phyloP scores from a whole-genome alignment of 1,140 invertebrate species.

The Drosophila nikananu region DNA sequence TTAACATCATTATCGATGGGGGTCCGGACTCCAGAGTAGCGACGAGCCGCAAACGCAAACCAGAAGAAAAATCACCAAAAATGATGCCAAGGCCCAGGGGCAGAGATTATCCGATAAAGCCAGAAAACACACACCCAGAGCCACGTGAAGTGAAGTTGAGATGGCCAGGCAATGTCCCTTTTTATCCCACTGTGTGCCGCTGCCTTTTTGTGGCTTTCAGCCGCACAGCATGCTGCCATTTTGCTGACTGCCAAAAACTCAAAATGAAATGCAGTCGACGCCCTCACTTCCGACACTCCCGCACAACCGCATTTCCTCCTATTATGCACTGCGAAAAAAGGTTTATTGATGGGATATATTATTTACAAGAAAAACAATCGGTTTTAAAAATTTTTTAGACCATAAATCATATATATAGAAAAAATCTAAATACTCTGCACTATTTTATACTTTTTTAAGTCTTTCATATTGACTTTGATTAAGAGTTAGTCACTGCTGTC shows the following conservation, averaged over 20 bases:
- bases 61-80: constrained; percentile 42
- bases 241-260: constrained; percentile 61
- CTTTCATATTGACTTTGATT: too few species aligned
- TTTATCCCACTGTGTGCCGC: constrained; percentile 4
- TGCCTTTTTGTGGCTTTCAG: constrained; percentile 38
- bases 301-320: constrained; percentile 4
- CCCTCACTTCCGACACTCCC: constrained; percentile 37
- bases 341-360: too few species aligned
- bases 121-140: background rate
- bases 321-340: background rate
- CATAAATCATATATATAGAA: too few species aligned
- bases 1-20: constrained; percentile 64
- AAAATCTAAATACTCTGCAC: too few species aligned
- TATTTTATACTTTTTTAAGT: too few species aligned
- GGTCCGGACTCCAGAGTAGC: constrained; percentile 20
- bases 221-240: constrained; percentile 70
- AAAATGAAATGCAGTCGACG: constrained; percentile 71
- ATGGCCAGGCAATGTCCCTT: constrained; percentile 29
- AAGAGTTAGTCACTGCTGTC: too few species aligned
- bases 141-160: constrained; percentile 4
- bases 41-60: constrained; percentile 12
- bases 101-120: constrained; percentile 72
- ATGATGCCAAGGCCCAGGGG: constrained; percentile 44
- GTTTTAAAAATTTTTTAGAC: too few species aligned
- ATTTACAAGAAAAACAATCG: background rate